phyloP scores from a whole-genome alignment of 2,797 vertebrate genomes.

The Halcyon chelicuti region DNA sequence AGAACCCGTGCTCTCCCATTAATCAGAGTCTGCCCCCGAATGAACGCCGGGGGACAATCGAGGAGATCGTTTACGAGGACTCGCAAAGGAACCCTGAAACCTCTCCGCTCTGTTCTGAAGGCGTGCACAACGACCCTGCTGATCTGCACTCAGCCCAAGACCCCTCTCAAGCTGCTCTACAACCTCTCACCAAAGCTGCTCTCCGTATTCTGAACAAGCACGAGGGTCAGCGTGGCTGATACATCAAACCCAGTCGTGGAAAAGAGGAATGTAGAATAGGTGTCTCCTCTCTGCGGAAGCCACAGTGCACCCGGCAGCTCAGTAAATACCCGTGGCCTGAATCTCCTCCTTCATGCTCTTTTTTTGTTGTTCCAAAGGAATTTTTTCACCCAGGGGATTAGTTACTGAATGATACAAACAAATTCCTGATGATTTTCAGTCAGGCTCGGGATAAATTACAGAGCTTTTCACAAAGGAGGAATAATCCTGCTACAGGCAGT shows the following conservation, averaged over 20 bases:
- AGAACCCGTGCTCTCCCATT: not conserved
- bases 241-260: not conserved
- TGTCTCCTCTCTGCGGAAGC: not conserved
- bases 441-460: conserved; percentile 18
- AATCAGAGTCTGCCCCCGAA: not conserved
- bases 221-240: not conserved
- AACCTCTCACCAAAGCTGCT: not conserved
- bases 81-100: not conserved
- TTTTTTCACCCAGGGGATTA: not conserved
- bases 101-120: not conserved
- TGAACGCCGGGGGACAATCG: not conserved
- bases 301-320: not conserved
- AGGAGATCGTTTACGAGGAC: not conserved
- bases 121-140: not conserved
- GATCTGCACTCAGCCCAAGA: not conserved
- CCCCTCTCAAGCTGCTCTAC: not conserved
- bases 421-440: not conserved
- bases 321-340: not conserved
- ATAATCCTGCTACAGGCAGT: not conserved
- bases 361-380: not conserved
- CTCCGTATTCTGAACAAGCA: not conserved
- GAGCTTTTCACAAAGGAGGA: not conserved
- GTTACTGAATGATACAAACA: not conserved
- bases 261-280: not conserved
- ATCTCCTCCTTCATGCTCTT: not conserved